Conservation (phyloP, 2,113 vertebrate species). For the Tyto alba region DNA sequence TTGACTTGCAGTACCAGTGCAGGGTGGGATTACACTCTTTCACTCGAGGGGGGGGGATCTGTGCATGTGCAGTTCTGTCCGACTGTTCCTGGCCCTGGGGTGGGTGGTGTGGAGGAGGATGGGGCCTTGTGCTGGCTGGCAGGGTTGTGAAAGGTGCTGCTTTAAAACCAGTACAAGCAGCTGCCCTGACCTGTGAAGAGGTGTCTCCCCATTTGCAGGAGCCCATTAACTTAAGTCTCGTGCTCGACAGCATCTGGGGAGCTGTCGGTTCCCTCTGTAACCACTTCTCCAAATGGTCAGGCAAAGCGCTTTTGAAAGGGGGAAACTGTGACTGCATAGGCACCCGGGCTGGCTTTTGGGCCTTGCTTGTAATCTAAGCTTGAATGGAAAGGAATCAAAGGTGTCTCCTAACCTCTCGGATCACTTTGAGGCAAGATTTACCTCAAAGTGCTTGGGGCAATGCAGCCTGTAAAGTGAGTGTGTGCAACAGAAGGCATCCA, state of each 20-base stretch:
- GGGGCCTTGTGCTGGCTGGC: neutral
- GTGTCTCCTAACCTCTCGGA: neutral
- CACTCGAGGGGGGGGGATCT: neutral
- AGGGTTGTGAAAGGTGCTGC: neutral
- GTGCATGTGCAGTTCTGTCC: neutral
- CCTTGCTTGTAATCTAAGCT: neutral
- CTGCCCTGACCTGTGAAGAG: neutral
- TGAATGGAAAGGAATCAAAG: neutral
- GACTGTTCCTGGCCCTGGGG: neutral
- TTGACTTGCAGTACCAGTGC: neutral
- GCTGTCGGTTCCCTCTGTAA: neutral
- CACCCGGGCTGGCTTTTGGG: neutral
- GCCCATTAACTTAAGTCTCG: neutral
- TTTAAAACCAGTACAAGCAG: neutral
- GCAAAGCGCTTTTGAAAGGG: neutral
- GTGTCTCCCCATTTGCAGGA: neutral
- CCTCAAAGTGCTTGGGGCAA: neutral
- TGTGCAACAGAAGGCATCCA: neutral
- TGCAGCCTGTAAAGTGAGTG: neutral
- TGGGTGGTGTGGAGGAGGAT: neutral
- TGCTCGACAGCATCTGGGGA: neutral
- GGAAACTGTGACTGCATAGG: too few relatives aligned
- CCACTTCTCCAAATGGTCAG: neutral
- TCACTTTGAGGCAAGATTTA: slow-evolving; percentile 10
- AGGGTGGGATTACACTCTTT: neutral